Conservation (phyloP, 2,113 vertebrate species). For the Strigops habroptila region DNA sequence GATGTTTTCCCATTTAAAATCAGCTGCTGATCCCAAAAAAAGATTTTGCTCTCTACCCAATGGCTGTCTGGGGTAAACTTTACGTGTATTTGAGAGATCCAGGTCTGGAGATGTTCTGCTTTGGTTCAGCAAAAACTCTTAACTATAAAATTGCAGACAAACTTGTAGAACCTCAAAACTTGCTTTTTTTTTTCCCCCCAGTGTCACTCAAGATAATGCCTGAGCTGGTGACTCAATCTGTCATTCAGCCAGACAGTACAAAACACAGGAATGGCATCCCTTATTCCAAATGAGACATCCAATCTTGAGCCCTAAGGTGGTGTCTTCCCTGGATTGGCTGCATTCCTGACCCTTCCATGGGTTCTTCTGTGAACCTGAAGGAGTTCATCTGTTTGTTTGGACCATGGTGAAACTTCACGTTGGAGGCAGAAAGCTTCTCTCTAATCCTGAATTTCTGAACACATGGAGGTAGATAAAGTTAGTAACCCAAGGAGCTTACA, state of each 20-base stretch:
- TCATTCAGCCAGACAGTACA: not conserved
- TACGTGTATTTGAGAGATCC: fast-evolving
- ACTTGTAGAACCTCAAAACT: not conserved
- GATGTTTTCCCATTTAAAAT: not conserved
- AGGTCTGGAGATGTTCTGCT: not conserved
- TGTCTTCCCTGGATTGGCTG: not conserved
- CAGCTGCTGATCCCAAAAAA: not conserved
- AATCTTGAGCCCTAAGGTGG: not conserved
- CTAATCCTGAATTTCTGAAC: not conserved
- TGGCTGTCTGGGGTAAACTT: not conserved
- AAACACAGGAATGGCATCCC: not conserved
- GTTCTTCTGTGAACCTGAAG: not conserved
- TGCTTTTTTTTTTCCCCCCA: not conserved
- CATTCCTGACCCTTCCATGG: not conserved
- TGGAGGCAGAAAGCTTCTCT: not conserved
- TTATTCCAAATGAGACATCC: not conserved
- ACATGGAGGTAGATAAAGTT: not conserved
- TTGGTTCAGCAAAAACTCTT: not conserved
- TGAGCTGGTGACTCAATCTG: not conserved
- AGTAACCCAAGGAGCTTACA: not conserved
- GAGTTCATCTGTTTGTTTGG: fast-evolving
- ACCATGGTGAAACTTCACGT: not conserved
- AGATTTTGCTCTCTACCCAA: not conserved
- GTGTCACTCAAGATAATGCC: not conserved
- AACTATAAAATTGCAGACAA: not conserved